Percentiles rank a stretch among this genome's conserved stretches.
Evolutionary conservation across 2,888 invertebrate genomes (phyloP).

Genomic region (Philopedon plagiatum): DNA sequence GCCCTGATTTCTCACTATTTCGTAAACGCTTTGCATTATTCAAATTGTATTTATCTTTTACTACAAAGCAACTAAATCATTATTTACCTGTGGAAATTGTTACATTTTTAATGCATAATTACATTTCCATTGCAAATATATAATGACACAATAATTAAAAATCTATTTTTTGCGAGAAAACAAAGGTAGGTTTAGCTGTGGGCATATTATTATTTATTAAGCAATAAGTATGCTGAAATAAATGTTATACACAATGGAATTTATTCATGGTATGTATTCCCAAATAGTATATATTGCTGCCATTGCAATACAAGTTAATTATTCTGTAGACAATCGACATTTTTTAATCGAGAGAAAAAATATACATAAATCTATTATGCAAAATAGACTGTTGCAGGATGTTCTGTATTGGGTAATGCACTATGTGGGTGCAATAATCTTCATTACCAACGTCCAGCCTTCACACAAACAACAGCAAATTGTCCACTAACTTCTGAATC

Average conservation of each 20-base stretch:
- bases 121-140: background rate
- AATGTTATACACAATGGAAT: background rate
- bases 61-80: no score
- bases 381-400: constrained; percentile 9
- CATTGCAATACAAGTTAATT: constrained; percentile 22
- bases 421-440: background rate
- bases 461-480: no score
- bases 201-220: constrained; percentile 25
- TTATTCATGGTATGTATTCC: constrained; percentile 8
- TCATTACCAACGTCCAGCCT: no score
- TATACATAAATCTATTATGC: background rate
- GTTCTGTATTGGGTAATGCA: constrained; percentile 10
- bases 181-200: constrained; percentile 24
- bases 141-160: background rate
- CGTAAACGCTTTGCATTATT: no score
- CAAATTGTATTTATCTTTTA: no score
- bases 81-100: background rate
- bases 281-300: background rate
- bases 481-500: no score
- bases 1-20: no score
- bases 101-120: background rate
- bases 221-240: constrained; percentile 5
- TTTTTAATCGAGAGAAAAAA: constrained; percentile 8
- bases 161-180: constrained; percentile 18
- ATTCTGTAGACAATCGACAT: constrained; percentile 16